Evolutionary conservation across 2,888 invertebrate species (phyloP), one percentile per base, ranked within the genome.

Genomic region (Neoscelio sp.): DNA sequence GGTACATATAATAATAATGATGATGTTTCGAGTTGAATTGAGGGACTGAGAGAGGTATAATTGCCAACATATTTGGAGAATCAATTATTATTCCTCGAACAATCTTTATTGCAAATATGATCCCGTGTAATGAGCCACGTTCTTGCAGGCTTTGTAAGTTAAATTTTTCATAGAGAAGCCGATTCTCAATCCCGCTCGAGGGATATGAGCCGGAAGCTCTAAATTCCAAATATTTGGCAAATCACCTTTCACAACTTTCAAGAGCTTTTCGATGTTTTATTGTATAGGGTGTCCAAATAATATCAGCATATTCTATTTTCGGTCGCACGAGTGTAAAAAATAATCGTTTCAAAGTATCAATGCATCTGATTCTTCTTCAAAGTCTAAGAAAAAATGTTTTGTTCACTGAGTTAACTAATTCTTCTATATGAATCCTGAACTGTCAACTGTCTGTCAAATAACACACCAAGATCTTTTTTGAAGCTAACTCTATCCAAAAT

Each of bases 231-330:
- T 30, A 44, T 30, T 60, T 60, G 2, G 33, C 44, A 30, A 60
- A 60, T 18, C 44, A 10, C 1, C 60, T 8, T 8, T 60, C 44
- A 20, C 60, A 60, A 1, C 10, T 30, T n/a, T 60, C 60, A 0
- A 60, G 8, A 1, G n/a, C 8, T 5, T 17, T n/a, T 1, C 30
- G 15, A n/a, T 15, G 26, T 30, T 50, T 30, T 2, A 2, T 1
- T 30, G 7, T n/a, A 13, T 44, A 0, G 3, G 60, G 18, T 8
- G 18, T n/a, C 56, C 56, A 56, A 6, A 56, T 15, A 13, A 40
- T n/a, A 26, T 8, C 3, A 7, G 42, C 46, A 23, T 62, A 62
- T 15, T 62, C 62, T 0, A 62, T 8, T 35, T 62, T 48, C 1
- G 56, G 15, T 10, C 23, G 10, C 23, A 58, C 54, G 1, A 56